A percentile compares a stretch with the other conserved stretches of the same genome.
Conservation (phyloP, 1,140 invertebrate genomes). For the Dendroctonus ponderosae region DNA sequence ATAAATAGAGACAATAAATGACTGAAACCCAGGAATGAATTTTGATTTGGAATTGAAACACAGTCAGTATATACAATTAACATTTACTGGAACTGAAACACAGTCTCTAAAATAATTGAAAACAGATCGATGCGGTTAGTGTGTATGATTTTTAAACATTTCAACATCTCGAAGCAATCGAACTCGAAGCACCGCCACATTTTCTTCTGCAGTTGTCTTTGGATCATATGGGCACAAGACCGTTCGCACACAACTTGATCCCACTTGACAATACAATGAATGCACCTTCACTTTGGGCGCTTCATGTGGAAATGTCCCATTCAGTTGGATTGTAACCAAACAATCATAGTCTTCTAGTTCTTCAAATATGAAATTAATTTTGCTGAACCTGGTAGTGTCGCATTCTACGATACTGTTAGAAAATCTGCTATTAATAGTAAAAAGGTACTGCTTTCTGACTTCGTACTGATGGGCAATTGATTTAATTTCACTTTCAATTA, state of each 20-base stretch:
- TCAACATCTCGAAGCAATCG: slow-evolving; percentile 23
- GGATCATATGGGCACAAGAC: slow-evolving; percentile 42
- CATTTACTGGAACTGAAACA: neutral
- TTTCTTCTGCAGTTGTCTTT: slow-evolving; percentile 29
- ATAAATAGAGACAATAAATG: too few species aligned
- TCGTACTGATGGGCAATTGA: slow-evolving; percentile 33
- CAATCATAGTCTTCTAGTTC: slow-evolving; percentile 41
- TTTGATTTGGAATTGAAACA: too few species aligned
- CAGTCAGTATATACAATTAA: too few species aligned
- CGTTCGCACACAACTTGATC: slow-evolving; percentile 35
- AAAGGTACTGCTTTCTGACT: slow-evolving; percentile 45
- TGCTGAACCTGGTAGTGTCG: slow-evolving; percentile 43
- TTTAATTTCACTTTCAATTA: slow-evolving; percentile 37
- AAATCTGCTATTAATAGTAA: slow-evolving; percentile 40
- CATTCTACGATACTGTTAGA: slow-evolving; percentile 46
- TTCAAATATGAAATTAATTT: slow-evolving; percentile 43
- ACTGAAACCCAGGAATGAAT: too few species aligned
- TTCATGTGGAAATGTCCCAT: slow-evolving; percentile 44
- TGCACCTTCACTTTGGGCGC: slow-evolving; percentile 42
- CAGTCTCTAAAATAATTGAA: neutral
- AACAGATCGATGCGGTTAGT: slow-evolving; percentile 12
- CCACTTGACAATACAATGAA: slow-evolving; percentile 44
- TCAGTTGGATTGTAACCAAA: slow-evolving; percentile 43
- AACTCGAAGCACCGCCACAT: slow-evolving; percentile 31
- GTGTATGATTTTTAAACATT: slow-evolving; percentile 37